A percentile compares a stretch with the other conserved stretches of the same genome.
These are phyloP conservation scores for Xanthorhoe spadicearia DNA, from an alignment of 2,888 invertebrate species.

Conservation along the genomic window DNA sequence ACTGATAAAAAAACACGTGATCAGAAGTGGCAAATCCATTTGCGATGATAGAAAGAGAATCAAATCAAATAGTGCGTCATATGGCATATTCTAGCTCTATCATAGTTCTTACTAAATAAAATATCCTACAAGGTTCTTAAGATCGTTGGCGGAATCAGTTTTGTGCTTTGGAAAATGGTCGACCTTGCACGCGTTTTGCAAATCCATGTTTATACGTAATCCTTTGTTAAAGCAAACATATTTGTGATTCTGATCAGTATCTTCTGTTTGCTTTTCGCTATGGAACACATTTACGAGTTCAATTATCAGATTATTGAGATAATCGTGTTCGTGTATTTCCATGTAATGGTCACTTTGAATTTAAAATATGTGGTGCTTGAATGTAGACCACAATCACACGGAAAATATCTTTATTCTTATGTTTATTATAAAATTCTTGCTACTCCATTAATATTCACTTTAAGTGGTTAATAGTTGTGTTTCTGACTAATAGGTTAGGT, in stretches of 20 bases:
- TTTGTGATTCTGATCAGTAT: slow-evolving; percentile 2
- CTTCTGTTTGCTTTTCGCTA: not conserved
- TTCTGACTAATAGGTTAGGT: not conserved
- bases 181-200: slow-evolving; percentile 1
- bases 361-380: slow-evolving; percentile 9
- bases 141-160: not conserved
- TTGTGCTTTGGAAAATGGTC: not conserved
- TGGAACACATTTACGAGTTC: slow-evolving; percentile 13
- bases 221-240: not conserved
- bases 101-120: too few relatives aligned
- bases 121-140: slow-evolving; percentile 3
- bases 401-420: slow-evolving; percentile 7
- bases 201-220: slow-evolving; percentile 11
- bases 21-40: too few relatives aligned
- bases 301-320: slow-evolving; percentile 17
- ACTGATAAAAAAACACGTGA: too few relatives aligned
- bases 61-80: too few relatives aligned
- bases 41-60: too few relatives aligned
- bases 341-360: slow-evolving; percentile 6
- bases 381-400: slow-evolving; percentile 16
- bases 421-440: slow-evolving; percentile 2
- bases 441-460: slow-evolving; percentile 13
- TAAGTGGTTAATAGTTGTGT: slow-evolving; percentile 6
- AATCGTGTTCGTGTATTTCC: slow-evolving; percentile 1
- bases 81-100: too few relatives aligned